Conservation (phyloP, 2,797 vertebrate genomes). For the Xyrichtys novacula region DNA sequence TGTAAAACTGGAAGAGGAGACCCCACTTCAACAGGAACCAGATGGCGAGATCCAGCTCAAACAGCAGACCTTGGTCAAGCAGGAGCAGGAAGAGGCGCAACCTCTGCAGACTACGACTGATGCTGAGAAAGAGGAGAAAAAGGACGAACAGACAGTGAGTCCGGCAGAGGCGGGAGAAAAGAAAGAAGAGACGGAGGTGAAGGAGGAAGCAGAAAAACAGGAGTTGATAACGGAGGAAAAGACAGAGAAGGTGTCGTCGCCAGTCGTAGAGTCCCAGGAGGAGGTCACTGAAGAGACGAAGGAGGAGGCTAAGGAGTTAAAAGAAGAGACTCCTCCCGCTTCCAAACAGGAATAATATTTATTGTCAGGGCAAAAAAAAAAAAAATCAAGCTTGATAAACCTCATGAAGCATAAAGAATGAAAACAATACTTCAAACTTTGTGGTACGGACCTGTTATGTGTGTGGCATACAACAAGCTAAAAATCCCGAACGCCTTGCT, state of each 20-base stretch:
- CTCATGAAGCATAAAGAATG: slow-evolving; percentile 41
- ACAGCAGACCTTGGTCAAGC: slow-evolving; percentile 64
- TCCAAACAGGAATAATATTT: slow-evolving; percentile 69
- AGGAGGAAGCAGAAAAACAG: slow-evolving; percentile 43
- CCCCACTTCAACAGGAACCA: slow-evolving; percentile 74
- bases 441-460: slow-evolving; percentile 67
- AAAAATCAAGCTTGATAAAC: slow-evolving; percentile 35
- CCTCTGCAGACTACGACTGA: slow-evolving; percentile 62
- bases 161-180: slow-evolving; percentile 49
- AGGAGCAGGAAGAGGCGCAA: slow-evolving; percentile 73
- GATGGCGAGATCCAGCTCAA: slow-evolving; percentile 80
- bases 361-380: slow-evolving; percentile 14
- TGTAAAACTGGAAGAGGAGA: slow-evolving; percentile 77
- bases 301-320: slow-evolving; percentile 63
- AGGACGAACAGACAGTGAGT: slow-evolving; percentile 37
- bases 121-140: slow-evolving; percentile 58
- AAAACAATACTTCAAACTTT: slow-evolving; percentile 46
- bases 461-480: slow-evolving; percentile 48
- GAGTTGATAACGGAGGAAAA: slow-evolving; percentile 51
- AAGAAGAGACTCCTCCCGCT: slow-evolving; percentile 63
- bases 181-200: slow-evolving; percentile 44
- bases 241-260: slow-evolving; percentile 15
- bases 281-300: slow-evolving; percentile 61
- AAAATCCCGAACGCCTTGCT: slow-evolving; percentile 41
- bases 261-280: slow-evolving; percentile 43